Evolutionary conservation across 2,888 invertebrate species (phyloP), one percentile per base, ranked within the genome.

Genomic region (Odontocerum albicorne): DNA sequence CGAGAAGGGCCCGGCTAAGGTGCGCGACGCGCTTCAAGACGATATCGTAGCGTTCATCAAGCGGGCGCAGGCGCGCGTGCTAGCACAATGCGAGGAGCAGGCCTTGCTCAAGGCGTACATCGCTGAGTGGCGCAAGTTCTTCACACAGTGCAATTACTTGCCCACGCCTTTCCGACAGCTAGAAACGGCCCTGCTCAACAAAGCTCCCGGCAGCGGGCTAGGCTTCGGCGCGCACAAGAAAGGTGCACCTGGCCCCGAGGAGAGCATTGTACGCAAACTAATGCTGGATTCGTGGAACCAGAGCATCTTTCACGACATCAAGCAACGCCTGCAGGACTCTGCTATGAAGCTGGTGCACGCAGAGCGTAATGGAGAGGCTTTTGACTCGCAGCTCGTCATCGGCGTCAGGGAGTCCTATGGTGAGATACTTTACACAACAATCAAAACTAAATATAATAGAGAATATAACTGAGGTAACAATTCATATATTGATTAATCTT

Each of bases 261-360:
- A 96, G 66, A 93, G 92, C 72, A 87, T 96, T 65, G 96, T 97
- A 44, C 83, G 95, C 8, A 84, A 97, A 84, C 75, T 97, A 58
- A 99, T 99, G 99, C 79, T 99, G 60, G 96, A 97, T 72, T 94
- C 92, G 56, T 99, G 99, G 99, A 97, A 98, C 76, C 89, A 91
- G 69, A 92, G 91, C 70, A 98, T 99, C 67, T 99, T 99, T 73
- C 85, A 87, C 70, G 92, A 94, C 70, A 96, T 99, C 63, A 96
- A 96, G 71, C 88, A 92, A 68, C 84, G 93, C 62, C 76, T 95
- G 43, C 94, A 96, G 72, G 90, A 91, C 69, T 96, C 96, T 64
- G 98, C 98, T 2, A 97, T 99, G 96, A 93, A 95, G 73, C 81
- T 99, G 62, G 95, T 99, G 6, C 91, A 95, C 69, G 90, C 95